Percentiles rank a stretch among this genome's conserved stretches.
Conservation (phyloP, 1,140 invertebrate species). For the Saccostrea echinata region DNA sequence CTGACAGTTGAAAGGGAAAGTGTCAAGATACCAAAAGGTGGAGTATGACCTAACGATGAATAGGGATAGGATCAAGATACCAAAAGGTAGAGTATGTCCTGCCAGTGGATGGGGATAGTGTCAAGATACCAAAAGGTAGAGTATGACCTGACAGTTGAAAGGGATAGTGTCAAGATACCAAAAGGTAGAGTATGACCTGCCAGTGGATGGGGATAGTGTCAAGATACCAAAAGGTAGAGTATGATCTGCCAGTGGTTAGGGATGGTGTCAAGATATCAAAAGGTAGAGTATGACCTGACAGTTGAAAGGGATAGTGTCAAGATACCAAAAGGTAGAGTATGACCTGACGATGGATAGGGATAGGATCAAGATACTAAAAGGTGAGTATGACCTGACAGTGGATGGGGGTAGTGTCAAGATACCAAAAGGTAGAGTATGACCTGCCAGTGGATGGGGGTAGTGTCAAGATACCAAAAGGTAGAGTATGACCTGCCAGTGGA, state of each 20-base stretch:
- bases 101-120: conserved; percentile 67
- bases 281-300: too few relatives aligned
- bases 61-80: too few relatives aligned
- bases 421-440: conserved; percentile 61
- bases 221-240: conserved; percentile 69
- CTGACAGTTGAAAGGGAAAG: conserved; percentile 66
- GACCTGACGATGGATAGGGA: conserved; percentile 54
- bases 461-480: too few relatives aligned
- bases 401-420: conserved; percentile 71
- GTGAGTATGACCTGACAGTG: conserved; percentile 60
- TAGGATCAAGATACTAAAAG: conserved; percentile 54
- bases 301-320: too few relatives aligned
- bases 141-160: too few relatives aligned
- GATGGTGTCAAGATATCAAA: too few relatives aligned
- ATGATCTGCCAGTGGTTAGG: too few relatives aligned
- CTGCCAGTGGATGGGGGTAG: too few relatives aligned
- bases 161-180: too few relatives aligned
- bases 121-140: conserved; percentile 71
- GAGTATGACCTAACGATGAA: too few relatives aligned
- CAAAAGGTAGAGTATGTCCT: conserved; percentile 43
- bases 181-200: conserved; percentile 54
- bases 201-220: conserved; percentile 67
- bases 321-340: too few relatives aligned
- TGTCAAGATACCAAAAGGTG: conserved; percentile 72
- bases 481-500: too few relatives aligned